These are phyloP conservation scores for Troides helena DNA, from an alignment of 2,888 invertebrate genomes.

Conservation along the genomic window DNA sequence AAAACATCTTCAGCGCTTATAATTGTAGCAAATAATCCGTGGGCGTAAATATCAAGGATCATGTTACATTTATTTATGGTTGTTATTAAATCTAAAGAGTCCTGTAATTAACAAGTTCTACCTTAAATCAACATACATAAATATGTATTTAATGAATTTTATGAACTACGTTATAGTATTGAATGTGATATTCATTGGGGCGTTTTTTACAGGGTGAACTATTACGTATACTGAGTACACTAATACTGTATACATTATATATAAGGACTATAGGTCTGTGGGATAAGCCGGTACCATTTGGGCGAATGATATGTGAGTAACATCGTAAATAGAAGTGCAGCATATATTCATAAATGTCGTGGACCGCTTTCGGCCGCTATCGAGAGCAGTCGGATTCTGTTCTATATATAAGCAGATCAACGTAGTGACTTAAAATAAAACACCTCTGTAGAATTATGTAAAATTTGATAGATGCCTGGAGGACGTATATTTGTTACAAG, in stretches of 20 bases:
- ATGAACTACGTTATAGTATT: too few relatives aligned
- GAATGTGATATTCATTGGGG: too few relatives aligned
- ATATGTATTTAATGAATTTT: too few relatives aligned
- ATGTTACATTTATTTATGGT: slow-evolving; percentile 3
- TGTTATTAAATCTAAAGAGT: slow-evolving; percentile 1
- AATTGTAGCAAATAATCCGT: slow-evolving; percentile 12
- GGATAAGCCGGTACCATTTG: background rate
- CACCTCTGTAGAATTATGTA: slow-evolving; percentile 53
- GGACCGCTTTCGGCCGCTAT: slow-evolving; percentile 35
- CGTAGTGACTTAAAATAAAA: slow-evolving; percentile 49
- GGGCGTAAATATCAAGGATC: slow-evolving; percentile 18
- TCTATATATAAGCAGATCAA: slow-evolving; percentile 57
- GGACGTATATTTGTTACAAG: slow-evolving; percentile 14
- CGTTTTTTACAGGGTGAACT: too few relatives aligned
- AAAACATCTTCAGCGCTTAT: slow-evolving; percentile 9
- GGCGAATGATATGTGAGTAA: slow-evolving; percentile 21
- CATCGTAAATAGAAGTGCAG: slow-evolving; percentile 68
- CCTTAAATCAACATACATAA: background rate
- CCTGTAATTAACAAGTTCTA: slow-evolving; percentile 2
- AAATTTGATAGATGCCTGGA: slow-evolving; percentile 37
- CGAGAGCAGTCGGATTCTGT: slow-evolving; percentile 30
- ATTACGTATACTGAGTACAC: too few relatives aligned
- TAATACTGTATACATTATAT: background rate
- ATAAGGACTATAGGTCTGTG: background rate
- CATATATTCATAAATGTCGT: slow-evolving; percentile 59